Evolutionary conservation across 2,113 vertebrate species (phyloP).

Genomic region (Benitochromis conjunctus): DNA sequence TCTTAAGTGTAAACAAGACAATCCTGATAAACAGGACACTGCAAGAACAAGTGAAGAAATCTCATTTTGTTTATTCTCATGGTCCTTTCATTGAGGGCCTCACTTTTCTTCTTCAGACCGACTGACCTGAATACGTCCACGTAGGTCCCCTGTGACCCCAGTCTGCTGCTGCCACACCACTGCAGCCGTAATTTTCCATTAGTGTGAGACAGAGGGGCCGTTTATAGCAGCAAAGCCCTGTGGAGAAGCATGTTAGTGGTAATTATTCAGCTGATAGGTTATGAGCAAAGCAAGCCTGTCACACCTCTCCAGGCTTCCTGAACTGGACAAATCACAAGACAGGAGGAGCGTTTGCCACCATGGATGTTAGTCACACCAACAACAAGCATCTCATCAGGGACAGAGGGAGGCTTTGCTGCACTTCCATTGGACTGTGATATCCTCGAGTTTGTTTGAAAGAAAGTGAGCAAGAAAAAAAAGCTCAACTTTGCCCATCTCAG

Average conservation of each 20-base stretch:
- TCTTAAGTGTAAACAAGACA: not conserved
- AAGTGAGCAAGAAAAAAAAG: not conserved
- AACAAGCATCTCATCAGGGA: not conserved
- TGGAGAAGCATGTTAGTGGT: slow-evolving; percentile 30
- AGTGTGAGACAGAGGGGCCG: slow-evolving; percentile 17
- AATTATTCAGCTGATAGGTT: slow-evolving; percentile 49
- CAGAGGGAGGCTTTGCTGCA: not conserved
- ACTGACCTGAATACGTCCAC: slow-evolving; percentile 25
- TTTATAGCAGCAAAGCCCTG: slow-evolving; percentile 29
- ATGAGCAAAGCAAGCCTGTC: not conserved
- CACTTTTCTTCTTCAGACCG: not conserved
- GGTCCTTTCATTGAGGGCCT: not conserved
- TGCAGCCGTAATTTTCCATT: slow-evolving; percentile 21
- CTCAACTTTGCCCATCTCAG: not conserved
- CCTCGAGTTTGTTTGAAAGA: not conserved
- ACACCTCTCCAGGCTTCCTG: not conserved
- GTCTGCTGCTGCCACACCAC: not conserved
- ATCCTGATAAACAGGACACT: not conserved
- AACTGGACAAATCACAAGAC: not conserved
- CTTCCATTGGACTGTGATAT: not conserved
- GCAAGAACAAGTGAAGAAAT: not conserved
- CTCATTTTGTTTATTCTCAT: not conserved
- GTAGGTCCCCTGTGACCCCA: not conserved
- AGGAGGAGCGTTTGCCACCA: not conserved
- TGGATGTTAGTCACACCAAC: not conserved